Conservation (phyloP, 2,113 vertebrate species). For the Sorex fumeus region DNA sequence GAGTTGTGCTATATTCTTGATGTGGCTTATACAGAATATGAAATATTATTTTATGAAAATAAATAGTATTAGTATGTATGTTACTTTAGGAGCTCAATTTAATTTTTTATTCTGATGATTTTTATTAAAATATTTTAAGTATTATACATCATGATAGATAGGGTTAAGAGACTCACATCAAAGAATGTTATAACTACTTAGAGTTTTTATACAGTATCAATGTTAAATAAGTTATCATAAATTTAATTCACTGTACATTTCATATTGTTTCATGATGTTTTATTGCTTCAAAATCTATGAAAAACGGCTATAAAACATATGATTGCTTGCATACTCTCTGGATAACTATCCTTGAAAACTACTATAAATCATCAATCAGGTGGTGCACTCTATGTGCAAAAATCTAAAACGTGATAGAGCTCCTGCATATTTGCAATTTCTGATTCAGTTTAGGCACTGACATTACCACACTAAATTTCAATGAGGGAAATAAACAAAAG, state of each 20-base stretch:
- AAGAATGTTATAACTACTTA: constrained; percentile 18
- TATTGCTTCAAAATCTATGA: neutral
- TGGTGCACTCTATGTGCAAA: neutral
- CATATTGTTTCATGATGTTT: constrained; percentile 19
- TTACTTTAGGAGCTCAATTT: neutral
- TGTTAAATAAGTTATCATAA: constrained; percentile 5
- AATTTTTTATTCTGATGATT: constrained; percentile 26
- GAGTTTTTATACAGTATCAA: neutral
- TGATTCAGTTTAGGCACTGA: neutral
- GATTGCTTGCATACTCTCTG: neutral
- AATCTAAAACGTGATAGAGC: neutral
- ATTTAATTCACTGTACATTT: constrained; percentile 16
- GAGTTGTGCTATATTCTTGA: constrained; percentile 23
- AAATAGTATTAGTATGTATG: neutral
- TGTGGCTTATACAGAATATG: constrained; percentile 17
- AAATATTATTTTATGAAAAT: neutral
- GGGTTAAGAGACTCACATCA: constrained; percentile 37
- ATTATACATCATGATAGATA: neutral
- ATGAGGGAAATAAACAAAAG: constrained; percentile 7
- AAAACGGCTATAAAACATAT: neutral
- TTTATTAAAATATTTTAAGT: constrained; percentile 30
- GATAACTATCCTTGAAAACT: neutral
- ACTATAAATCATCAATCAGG: neutral
- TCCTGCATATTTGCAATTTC: neutral
- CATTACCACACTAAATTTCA: constrained; percentile 24